Evolutionary conservation across 2,113 vertebrate genomes (phyloP).

Genomic region (Sapajus apella): DNA sequence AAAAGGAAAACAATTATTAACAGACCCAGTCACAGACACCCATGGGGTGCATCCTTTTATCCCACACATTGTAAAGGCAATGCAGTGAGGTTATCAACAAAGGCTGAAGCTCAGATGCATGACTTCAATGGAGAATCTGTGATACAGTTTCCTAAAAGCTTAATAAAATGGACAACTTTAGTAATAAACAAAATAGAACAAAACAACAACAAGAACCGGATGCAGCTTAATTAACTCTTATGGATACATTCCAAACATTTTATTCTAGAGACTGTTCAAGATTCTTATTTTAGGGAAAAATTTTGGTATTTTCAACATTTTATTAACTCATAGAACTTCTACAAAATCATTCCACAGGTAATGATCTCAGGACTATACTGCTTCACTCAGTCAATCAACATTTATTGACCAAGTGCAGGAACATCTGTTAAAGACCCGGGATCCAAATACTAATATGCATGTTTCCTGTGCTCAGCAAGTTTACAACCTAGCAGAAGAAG

Average conservation of each 20-base stretch:
- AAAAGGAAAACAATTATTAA: constrained; percentile 58
- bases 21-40: neutral
- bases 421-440: neutral
- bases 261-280: neutral
- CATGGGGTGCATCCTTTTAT: neutral
- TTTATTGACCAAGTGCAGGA: neutral
- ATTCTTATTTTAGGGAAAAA: neutral
- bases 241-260: neutral
- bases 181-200: neutral
- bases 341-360: neutral
- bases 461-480: neutral
- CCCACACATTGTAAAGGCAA: neutral
- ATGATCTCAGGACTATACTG: neutral
- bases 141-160: neutral
- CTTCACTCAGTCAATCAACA: neutral
- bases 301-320: neutral
- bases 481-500: neutral
- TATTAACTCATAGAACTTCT: neutral
- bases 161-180: neutral
- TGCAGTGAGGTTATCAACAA: neutral
- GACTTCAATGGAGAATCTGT: neutral
- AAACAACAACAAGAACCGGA: neutral
- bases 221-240: neutral
- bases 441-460: neutral
- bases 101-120: neutral